Evolutionary conservation across 2,888 invertebrate genomes (phyloP).

Genomic region (Tenthredo mesomela): DNA sequence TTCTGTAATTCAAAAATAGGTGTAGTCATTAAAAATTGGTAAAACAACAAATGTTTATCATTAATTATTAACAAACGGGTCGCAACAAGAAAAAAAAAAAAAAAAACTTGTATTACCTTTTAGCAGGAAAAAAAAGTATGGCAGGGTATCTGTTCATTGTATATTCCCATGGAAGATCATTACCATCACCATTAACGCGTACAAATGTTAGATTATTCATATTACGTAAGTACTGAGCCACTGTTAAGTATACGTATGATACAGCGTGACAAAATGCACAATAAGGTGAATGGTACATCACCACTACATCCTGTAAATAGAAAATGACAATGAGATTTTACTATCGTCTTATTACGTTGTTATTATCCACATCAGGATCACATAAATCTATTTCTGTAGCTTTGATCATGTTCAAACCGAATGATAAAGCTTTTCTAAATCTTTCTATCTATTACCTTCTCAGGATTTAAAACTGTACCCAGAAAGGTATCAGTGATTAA

Average conservation of each 20-base stretch:
- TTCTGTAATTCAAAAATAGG: constrained; percentile 78
- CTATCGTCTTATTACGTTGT: constrained; percentile 18
- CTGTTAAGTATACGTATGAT: constrained; percentile 84
- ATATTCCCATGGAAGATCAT: constrained; percentile 94
- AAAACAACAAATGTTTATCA: not conserved
- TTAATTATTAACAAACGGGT: constrained; percentile 39
- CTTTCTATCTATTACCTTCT: constrained; percentile 82
- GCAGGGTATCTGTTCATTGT: constrained; percentile 90
- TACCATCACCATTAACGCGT: constrained; percentile 89
- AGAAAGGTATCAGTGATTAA: constrained; percentile 85
- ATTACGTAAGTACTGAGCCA: constrained; percentile 82
- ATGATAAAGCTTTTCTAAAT: not conserved
- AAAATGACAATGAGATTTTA: constrained; percentile 52
- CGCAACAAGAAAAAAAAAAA: too few species aligned
- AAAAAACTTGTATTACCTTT: constrained; percentile 79
- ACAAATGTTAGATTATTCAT: constrained; percentile 81
- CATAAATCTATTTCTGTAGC: not conserved
- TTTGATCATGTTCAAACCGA: not conserved
- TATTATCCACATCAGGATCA: not conserved
- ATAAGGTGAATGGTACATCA: constrained; percentile 88
- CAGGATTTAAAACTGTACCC: constrained; percentile 81
- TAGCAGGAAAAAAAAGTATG: constrained; percentile 88
- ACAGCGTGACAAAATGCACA: constrained; percentile 88
- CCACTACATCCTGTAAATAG: constrained; percentile 84
- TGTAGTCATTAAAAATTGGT: constrained; percentile 5